Evolutionary conservation across 2,888 invertebrate species (phyloP).

Genomic region (Dinocampus coccinellae): DNA sequence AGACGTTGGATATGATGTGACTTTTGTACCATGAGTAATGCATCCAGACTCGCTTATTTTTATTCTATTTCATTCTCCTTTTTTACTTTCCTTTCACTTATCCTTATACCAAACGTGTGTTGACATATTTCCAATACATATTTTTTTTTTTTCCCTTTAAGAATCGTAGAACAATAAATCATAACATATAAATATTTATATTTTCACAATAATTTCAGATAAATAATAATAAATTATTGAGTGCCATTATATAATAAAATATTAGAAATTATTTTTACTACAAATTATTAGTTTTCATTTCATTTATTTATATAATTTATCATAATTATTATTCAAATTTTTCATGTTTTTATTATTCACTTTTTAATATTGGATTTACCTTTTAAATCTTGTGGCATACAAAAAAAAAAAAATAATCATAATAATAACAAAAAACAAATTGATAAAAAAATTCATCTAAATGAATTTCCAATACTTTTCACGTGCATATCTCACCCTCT

Average conservation of each 20-base stretch:
- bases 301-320: no score
- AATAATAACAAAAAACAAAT: no score
- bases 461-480: slow-evolving; percentile 45
- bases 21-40: slow-evolving; percentile 3
- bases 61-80: neutral
- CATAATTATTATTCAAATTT: no score
- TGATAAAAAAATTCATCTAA: no score
- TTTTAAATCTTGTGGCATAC: neutral
- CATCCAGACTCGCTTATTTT: neutral
- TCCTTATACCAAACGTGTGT: neutral
- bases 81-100: neutral
- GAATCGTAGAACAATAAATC: neutral
- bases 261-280: no score
- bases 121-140: neutral
- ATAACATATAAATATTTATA: neutral
- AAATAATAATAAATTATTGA: no score
- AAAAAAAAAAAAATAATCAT: slow-evolving; percentile 33
- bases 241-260: no score
- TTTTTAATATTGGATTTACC: neutral
- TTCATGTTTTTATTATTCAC: no score
- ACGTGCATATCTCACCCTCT: neutral
- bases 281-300: no score
- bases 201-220: neutral
- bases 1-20: neutral
- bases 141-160: neutral